These are phyloP conservation scores for Girardinichthys multiradiatus DNA, from an alignment of 2,113 vertebrate genomes.

Conservation along the genomic window DNA sequence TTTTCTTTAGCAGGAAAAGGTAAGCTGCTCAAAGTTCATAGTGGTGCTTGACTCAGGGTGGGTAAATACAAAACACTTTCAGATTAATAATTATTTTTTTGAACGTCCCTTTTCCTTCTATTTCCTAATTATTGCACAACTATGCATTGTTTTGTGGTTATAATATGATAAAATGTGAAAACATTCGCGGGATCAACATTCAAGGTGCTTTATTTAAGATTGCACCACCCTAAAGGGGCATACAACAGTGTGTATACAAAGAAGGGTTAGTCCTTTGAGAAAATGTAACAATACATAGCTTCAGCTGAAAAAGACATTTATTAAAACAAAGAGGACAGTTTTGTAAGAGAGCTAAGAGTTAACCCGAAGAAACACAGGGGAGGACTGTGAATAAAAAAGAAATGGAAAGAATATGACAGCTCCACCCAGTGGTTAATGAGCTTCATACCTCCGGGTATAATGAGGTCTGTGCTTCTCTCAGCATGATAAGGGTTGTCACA, in stretches of 20 bases:
- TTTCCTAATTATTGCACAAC: too few relatives aligned
- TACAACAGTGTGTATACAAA: neutral
- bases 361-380: slow-evolving; percentile 23
- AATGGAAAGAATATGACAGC: slow-evolving; percentile 69
- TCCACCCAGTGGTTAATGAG: slow-evolving; percentile 75
- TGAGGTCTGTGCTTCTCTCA: slow-evolving; percentile 20
- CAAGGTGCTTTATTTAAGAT: too few relatives aligned
- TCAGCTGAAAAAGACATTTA: slow-evolving; percentile 46
- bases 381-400: slow-evolving; percentile 10
- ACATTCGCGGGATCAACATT: too few relatives aligned
- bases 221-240: neutral
- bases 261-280: slow-evolving; percentile 2
- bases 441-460: slow-evolving; percentile 24
- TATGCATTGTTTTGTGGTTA: too few relatives aligned
- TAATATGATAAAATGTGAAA: too few relatives aligned
- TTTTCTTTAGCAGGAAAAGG: too few relatives aligned
- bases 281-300: slow-evolving; percentile 24
- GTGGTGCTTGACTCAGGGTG: too few relatives aligned
- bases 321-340: slow-evolving; percentile 15
- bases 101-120: too few relatives aligned
- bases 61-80: too few relatives aligned
- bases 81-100: too few relatives aligned
- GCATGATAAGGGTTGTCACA: slow-evolving; percentile 16
- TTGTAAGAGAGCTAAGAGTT: slow-evolving; percentile 25
- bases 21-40: too few relatives aligned